Evolutionary conservation across 2,797 vertebrate species (phyloP), one percentile per base, ranked within the genome.

Genomic region (Chloroceryle inda): DNA sequence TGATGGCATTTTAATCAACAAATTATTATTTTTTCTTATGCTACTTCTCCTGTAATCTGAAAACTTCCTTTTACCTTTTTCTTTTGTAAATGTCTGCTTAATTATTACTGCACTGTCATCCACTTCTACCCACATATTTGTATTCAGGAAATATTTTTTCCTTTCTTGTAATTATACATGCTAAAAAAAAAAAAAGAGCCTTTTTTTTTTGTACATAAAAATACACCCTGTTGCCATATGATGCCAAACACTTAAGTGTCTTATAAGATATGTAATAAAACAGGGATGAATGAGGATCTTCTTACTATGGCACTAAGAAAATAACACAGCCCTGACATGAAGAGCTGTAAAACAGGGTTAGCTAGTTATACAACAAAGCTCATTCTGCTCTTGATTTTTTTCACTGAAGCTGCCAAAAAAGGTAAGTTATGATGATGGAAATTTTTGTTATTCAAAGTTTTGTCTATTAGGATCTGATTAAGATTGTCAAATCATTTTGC

Each of bases 21-120:
- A 55, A 47, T 2, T 1, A 22, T 6, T 55, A 1, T 8, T 75
- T n/a, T 88, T 56, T 31, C 16, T 49, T 55, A 45, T 0, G 1
- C 9, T 79, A 20, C 9, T 63, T 59, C 38, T 85, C 21, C 35
- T 80, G 26, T 33, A 12, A 23, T 80, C 31, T 85, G 52, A 94
- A 49, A 6, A 10, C 14, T 80, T 19, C 7, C 31, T 76, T 83
- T n/a, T 77, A 53, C 11, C 2, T 80, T 84, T 92, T 55, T 20
- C 37, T 75, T 73, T 55, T 35, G 50, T 31, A 61, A 82, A 66
- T 9, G 2, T 42, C 20, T 76, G 3, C 9, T 66, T 63, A 81
- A 85, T n/a, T 3, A 16, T 64, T 86, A 47, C 8, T 75, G 38
- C 66, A 58, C 14, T 68, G 33, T 12, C 53, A 89, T 56, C 42